These are phyloP conservation scores for Pseudochromis fuscus DNA, from an alignment of 2,797 vertebrate genomes.

Conservation along the genomic window DNA sequence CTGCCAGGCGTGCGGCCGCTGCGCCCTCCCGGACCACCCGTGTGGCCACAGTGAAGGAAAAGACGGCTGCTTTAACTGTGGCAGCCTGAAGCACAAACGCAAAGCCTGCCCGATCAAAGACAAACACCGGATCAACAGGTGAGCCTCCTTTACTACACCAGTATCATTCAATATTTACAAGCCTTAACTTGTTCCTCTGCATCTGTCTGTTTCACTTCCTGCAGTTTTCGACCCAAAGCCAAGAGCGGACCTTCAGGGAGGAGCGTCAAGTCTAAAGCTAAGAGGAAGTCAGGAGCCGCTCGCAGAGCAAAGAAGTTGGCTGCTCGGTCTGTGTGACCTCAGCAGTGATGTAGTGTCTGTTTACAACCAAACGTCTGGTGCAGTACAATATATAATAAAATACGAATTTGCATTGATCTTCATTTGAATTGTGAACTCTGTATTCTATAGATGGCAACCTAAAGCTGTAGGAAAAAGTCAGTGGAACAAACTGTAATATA, in stretches of 20 bases:
- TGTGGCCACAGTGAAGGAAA: constrained; percentile 74
- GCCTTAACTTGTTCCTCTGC: constrained; percentile 1
- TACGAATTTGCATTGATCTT: not conserved
- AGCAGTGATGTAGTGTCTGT: not conserved
- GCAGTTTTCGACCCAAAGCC: constrained; percentile 25
- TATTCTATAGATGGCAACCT: not conserved
- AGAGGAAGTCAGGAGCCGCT: constrained; percentile 64
- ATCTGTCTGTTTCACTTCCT: not conserved
- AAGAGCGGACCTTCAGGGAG: constrained; percentile 12
- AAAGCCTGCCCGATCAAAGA: constrained; percentile 83
- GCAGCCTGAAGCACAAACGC: constrained; percentile 88
- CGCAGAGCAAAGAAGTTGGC: constrained; percentile 59
- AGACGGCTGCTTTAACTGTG: constrained; percentile 89
- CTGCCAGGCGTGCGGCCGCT: constrained; percentile 87
- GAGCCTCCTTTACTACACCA: not conserved
- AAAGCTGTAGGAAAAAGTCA: too few species aligned
- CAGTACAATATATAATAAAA: too few species aligned
- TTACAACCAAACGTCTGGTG: too few species aligned
- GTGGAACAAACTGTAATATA: too few species aligned
- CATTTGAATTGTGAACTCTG: not conserved
- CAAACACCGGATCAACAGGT: constrained; percentile 39
- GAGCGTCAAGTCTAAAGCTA: constrained; percentile 44
- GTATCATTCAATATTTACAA: rapidly evolving
- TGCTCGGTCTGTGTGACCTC: constrained; percentile 41
- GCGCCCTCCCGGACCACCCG: constrained; percentile 87